Evolutionary conservation across 2,797 vertebrate species (phyloP).

Genomic region (Yasuhikotakia modesta): DNA sequence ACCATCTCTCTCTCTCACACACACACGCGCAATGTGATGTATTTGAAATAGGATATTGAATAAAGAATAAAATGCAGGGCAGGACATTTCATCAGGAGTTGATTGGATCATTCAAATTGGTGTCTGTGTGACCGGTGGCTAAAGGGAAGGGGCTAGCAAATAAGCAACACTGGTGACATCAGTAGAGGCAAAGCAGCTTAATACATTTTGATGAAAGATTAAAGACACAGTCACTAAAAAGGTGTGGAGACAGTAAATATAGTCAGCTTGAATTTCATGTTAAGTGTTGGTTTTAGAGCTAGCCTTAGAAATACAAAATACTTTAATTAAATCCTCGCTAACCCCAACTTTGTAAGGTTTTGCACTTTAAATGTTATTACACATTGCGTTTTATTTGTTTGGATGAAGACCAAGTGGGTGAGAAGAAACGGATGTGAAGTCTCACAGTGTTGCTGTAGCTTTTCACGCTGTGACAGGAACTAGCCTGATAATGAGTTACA

Average conservation of each 20-base stretch:
- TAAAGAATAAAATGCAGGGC: neutral
- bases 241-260: no score
- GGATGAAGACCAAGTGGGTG: constrained; percentile 17
- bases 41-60: neutral
- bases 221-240: neutral
- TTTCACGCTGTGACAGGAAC: constrained; percentile 23
- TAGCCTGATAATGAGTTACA: constrained; percentile 23
- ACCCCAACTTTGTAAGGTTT: constrained; percentile 13
- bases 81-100: neutral
- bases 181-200: neutral
- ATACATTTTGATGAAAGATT: neutral
- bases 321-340: constrained; percentile 1
- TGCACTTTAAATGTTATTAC: constrained; percentile 22
- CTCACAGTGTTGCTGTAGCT: neutral
- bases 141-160: neutral
- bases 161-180: neutral
- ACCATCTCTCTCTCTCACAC: neutral
- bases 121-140: neutral
- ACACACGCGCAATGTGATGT: neutral
- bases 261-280: no score
- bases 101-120: neutral
- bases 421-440: no score
- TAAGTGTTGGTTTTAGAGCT: neutral
- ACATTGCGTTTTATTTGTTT: constrained; percentile 3
- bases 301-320: neutral